Evolutionary conservation across 1,140 invertebrate genomes (phyloP).

Genomic region (Rhagoletis zephyria): DNA sequence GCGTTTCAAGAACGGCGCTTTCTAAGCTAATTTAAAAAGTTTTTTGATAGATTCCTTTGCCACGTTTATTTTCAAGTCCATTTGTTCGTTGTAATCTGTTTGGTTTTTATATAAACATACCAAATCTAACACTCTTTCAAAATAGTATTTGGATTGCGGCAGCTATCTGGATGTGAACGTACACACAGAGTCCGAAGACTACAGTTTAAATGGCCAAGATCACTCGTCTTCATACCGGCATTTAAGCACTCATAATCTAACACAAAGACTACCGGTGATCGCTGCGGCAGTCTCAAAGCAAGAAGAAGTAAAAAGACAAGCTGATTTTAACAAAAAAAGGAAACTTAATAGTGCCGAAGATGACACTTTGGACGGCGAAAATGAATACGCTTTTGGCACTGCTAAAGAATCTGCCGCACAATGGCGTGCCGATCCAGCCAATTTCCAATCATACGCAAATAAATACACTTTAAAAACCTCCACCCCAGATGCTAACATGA

Average conservation of each 20-base stretch:
- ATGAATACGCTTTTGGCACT: background rate
- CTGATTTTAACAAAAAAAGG: background rate
- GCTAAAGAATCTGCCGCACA: conserved; percentile 3
- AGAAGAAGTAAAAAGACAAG: background rate
- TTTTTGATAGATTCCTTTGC: too few species aligned
- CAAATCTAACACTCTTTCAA: background rate
- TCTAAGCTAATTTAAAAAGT: too few species aligned
- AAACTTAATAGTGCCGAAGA: background rate
- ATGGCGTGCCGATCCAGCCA: conserved; percentile 11
- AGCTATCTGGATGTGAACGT: conserved; percentile 56
- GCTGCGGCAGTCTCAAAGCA: background rate
- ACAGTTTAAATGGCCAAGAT: conserved; percentile 28
- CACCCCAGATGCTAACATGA: conserved; percentile 9
- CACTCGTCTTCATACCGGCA: background rate
- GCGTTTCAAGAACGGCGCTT: too few species aligned
- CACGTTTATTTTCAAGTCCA: too few species aligned
- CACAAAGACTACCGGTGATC: background rate
- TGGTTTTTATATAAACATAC: too few species aligned
- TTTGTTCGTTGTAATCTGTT: too few species aligned
- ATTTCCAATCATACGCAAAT: conserved; percentile 34
- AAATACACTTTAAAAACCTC: background rate
- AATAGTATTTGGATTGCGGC: conserved; percentile 54
- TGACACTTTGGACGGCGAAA: background rate
- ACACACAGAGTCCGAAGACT: conserved; percentile 52
- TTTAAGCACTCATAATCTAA: background rate